Base-by-base conservation (phyloP, 2,113 vertebrate genomes). In the Maccullochella peelii region DNA sequence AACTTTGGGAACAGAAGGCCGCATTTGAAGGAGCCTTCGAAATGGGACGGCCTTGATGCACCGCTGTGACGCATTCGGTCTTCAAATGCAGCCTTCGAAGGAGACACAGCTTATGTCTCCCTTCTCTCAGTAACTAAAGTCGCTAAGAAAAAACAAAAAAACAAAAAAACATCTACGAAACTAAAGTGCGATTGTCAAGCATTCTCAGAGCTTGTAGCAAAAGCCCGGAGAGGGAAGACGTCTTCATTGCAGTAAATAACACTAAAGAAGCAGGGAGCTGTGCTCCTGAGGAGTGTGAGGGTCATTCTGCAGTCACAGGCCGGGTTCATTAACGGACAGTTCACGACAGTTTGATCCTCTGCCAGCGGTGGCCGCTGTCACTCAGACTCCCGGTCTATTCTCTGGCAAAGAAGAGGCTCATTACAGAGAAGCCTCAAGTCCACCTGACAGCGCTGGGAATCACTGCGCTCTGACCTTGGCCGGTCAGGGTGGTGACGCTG, bases 381-480 rank as follows among this genome's bases (percentile, higher is more conserved):
- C 57, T 74, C 72, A 38, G 4, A 23, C 27, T 20, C 67, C 12
- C 18, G 1, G 10, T 9, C 50, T 55, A 40, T 25, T 55, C 69
- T 71, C 21, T 25, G 47, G 47, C 11, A 33, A 52, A 21, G 44
- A 59, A 21, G 47, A 63, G 61, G 47, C 50, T 68, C 40, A 23
- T 68, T 44, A 33, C 38, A 18, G 59, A 44, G 66, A 15, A 36
- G 66, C 33, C 55, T 76, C 33, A 3, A 27, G 68, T 83, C 58
- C 68, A 52, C 50, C 82, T 61, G 75, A 73, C 52, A 33, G 61
- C 3, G 30, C 63, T 47, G 58, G 21, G 44, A 49, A 71, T 57
- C 21, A 33, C 50, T 3, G 67, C 20, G 52, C 82, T 52, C 33
- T 7, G 75, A 84, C 82, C 76, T 69, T 79, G 59, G 59, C 68